phyloP scores from a whole-genome alignment of 2,113 vertebrate species.

The Alosa alosa region DNA sequence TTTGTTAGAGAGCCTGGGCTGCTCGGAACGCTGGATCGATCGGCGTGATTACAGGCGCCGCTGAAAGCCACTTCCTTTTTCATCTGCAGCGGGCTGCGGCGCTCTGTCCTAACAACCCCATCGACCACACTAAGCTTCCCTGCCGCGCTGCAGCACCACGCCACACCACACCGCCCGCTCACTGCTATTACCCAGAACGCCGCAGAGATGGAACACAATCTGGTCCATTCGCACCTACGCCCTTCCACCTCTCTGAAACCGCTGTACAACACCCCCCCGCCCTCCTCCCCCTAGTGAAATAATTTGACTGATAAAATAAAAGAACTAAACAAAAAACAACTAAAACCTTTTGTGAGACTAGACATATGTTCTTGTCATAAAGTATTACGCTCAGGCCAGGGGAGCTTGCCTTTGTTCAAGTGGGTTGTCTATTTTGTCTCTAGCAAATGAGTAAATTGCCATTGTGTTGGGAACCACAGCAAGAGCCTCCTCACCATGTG shows the following conservation, averaged over 20 bases:
- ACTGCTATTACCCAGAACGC: constrained; percentile 44
- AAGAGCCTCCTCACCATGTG: not conserved
- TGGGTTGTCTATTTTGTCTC: not conserved
- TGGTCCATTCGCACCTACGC: constrained; percentile 16
- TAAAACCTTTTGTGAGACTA: not conserved
- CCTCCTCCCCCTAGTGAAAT: not conserved
- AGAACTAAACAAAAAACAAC: not conserved
- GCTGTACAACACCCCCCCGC: not conserved
- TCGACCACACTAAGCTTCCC: constrained; percentile 48
- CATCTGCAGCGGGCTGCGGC: constrained; percentile 41
- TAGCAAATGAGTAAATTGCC: not conserved
- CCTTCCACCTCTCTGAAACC: not conserved
- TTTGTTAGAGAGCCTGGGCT: constrained; percentile 38
- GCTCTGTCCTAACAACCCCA: constrained; percentile 37
- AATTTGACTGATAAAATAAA: constrained; percentile 29
- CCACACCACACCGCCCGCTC: constrained; percentile 29
- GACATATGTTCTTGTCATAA: not conserved
- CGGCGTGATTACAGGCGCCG: constrained; percentile 51
- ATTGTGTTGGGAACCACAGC: not conserved
- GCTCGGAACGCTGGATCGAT: constrained; percentile 48
- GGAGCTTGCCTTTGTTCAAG: not conserved
- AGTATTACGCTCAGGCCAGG: not conserved
- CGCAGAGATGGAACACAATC: constrained; percentile 34
- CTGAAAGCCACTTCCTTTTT: constrained; percentile 55
- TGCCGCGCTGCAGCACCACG: constrained; percentile 23